phyloP scores from a whole-genome alignment of 1,140 invertebrate species.

The Cydia fagiglandana region DNA sequence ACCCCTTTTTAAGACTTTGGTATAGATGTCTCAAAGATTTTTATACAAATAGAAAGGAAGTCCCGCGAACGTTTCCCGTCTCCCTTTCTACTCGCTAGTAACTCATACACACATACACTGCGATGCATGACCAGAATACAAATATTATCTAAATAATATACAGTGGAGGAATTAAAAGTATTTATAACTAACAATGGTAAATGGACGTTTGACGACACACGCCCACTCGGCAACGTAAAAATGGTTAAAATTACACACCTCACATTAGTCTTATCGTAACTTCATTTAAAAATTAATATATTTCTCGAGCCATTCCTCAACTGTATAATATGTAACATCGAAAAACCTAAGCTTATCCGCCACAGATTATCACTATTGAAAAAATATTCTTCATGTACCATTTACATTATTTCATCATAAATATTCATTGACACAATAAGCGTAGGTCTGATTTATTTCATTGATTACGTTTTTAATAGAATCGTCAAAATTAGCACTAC shows the following conservation, averaged over 20 bases:
- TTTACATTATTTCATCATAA: conserved; percentile 48
- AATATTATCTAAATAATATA: conserved; percentile 68
- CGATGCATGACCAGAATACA: conserved; percentile 52
- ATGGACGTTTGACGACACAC: conserved; percentile 69
- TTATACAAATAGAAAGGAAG: conserved; percentile 13
- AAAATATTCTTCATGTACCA: conserved; percentile 56
- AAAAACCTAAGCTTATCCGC: conserved; percentile 60
- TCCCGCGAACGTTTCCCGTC: background rate
- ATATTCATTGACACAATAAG: conserved; percentile 61
- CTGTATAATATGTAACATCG: conserved; percentile 60
- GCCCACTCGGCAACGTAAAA: conserved; percentile 36
- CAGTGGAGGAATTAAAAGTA: conserved; percentile 70
- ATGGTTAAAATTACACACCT: conserved; percentile 33
- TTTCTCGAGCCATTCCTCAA: conserved; percentile 57
- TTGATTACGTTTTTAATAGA: conserved; percentile 29
- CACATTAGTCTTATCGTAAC: conserved; percentile 24
- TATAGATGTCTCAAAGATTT: conserved; percentile 55
- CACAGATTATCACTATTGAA: conserved; percentile 57
- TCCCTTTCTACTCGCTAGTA: conserved; percentile 9
- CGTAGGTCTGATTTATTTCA: conserved; percentile 49
- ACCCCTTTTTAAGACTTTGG: background rate
- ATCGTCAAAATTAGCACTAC: conserved; percentile 30
- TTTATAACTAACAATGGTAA: conserved; percentile 61
- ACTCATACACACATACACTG: conserved; percentile 48
- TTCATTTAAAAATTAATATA: conserved; percentile 24